A percentile compares a stretch with the other conserved stretches of the same genome.
Evolutionary conservation across 2,888 invertebrate species (phyloP).

Genomic region (Ophion ventricosus): DNA sequence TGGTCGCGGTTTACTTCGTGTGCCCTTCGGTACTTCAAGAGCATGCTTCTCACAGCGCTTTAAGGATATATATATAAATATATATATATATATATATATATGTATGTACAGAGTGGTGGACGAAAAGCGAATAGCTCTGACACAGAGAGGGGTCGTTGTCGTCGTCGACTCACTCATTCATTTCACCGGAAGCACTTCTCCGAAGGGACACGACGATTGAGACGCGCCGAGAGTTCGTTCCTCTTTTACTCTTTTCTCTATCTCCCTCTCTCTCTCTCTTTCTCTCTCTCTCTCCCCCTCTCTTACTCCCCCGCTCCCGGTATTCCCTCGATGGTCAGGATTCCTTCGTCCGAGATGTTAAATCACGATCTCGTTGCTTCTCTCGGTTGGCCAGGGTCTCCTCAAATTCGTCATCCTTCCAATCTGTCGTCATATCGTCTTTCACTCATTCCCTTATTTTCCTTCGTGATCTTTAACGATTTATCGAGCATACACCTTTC

Average conservation of each 20-base stretch:
- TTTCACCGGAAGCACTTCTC: slow-evolving; percentile 78
- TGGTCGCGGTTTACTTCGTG: slow-evolving; percentile 69
- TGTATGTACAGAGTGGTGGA: slow-evolving; percentile 40
- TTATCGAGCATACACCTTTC: background rate
- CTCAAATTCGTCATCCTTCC: slow-evolving; percentile 40
- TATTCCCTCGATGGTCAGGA: slow-evolving; percentile 11
- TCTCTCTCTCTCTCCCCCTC: slow-evolving; percentile 50
- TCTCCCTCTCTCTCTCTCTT: slow-evolving; percentile 34
- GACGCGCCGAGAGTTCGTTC: slow-evolving; percentile 68
- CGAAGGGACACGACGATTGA: slow-evolving; percentile 74
- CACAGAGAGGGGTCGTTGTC: slow-evolving; percentile 55
- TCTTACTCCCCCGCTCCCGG: background rate
- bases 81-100: slow-evolving; percentile 30
- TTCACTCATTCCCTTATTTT: slow-evolving; percentile 47
- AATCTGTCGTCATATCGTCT: slow-evolving; percentile 32
- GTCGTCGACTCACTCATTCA: slow-evolving; percentile 73
- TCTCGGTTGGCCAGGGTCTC: background rate
- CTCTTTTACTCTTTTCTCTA: slow-evolving; percentile 60
- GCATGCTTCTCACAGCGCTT: slow-evolving; percentile 59
- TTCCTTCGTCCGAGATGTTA: slow-evolving; percentile 26
- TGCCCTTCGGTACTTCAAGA: slow-evolving; percentile 62
- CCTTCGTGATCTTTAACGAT: background rate
- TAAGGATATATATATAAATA: slow-evolving; percentile 13
- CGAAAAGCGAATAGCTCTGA: slow-evolving; percentile 62
- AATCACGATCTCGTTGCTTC: slow-evolving; percentile 53